These are phyloP conservation scores for Chaetops frenatus DNA, from an alignment of 2,113 vertebrate species.

Conservation along the genomic window DNA sequence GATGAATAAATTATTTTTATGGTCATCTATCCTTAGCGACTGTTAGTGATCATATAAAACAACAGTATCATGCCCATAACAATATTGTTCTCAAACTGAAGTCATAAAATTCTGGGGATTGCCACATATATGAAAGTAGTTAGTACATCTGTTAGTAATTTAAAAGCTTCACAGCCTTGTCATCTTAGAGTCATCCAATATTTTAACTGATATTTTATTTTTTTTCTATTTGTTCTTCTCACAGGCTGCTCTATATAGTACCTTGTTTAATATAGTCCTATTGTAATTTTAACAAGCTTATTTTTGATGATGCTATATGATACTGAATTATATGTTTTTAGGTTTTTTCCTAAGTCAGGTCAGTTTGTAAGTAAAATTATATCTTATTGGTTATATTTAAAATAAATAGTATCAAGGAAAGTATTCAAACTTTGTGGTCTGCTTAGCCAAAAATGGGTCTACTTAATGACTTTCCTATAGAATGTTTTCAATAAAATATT, in stretches of 20 bases:
- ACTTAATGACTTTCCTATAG: not conserved
- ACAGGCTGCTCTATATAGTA: not conserved
- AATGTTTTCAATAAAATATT: not conserved
- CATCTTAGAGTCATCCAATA: not conserved
- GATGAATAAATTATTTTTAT: not conserved
- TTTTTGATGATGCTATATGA: not conserved
- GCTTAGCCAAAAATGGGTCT: not conserved
- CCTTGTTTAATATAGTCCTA: not conserved
- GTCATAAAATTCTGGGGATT: not conserved
- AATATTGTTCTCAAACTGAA: not conserved
- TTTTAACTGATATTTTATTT: not conserved
- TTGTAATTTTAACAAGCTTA: not conserved
- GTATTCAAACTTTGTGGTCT: not conserved
- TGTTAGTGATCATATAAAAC: not conserved
- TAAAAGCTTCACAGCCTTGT: not conserved
- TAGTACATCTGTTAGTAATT: not conserved
- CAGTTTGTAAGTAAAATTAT: not conserved
- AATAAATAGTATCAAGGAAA: not conserved
- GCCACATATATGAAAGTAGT: not conserved
- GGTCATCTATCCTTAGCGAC: not conserved
- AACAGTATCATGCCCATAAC: not conserved
- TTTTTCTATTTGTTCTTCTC: not conserved
- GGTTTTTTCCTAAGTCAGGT: not conserved
- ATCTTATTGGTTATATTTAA: not conserved
- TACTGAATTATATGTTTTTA: not conserved